A percentile compares a stretch with the other conserved stretches of the same genome.
Conservation (phyloP, 2,888 invertebrate species). For the Parnassius smintheus region DNA sequence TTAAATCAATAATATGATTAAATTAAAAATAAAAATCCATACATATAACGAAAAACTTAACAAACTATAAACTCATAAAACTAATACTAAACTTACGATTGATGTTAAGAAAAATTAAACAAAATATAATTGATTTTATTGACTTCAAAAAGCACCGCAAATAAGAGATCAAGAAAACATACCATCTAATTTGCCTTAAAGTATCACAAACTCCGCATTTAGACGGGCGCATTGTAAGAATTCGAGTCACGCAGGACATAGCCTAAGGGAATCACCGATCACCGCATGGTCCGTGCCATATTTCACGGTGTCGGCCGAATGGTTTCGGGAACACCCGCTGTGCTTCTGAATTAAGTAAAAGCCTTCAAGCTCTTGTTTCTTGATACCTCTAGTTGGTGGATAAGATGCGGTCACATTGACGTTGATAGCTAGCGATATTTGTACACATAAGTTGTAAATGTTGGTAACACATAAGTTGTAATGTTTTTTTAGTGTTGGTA, state of each 20-base stretch:
- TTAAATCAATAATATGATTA: no score
- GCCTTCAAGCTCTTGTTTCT: slow-evolving; percentile 85
- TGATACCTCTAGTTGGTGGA: slow-evolving; percentile 77
- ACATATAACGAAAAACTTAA: no score
- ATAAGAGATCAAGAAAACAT: slow-evolving; percentile 20
- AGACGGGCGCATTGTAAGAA: slow-evolving; percentile 42
- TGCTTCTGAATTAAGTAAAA: slow-evolving; percentile 88
- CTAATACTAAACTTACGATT: no score
- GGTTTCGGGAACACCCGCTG: slow-evolving; percentile 84
- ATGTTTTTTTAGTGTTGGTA: no score
- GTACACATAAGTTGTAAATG: no score
- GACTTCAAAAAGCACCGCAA: slow-evolving; percentile 5
- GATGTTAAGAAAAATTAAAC: background rate
- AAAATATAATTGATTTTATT: background rate
- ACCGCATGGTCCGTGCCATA: slow-evolving; percentile 62
- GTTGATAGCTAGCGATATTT: slow-evolving; percentile 1
- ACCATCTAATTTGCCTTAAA: slow-evolving; percentile 32
- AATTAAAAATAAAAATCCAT: no score
- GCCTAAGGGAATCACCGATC: slow-evolving; percentile 65
- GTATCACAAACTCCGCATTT: slow-evolving; percentile 19
- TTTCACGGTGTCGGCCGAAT: slow-evolving; percentile 71
- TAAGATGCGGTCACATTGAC: slow-evolving; percentile 47
- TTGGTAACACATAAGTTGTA: no score
- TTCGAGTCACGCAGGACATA: slow-evolving; percentile 67
- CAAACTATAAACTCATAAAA: no score